Evolutionary conservation across 1,140 invertebrate species (phyloP).

Genomic region (Nasonia vitripennis): DNA sequence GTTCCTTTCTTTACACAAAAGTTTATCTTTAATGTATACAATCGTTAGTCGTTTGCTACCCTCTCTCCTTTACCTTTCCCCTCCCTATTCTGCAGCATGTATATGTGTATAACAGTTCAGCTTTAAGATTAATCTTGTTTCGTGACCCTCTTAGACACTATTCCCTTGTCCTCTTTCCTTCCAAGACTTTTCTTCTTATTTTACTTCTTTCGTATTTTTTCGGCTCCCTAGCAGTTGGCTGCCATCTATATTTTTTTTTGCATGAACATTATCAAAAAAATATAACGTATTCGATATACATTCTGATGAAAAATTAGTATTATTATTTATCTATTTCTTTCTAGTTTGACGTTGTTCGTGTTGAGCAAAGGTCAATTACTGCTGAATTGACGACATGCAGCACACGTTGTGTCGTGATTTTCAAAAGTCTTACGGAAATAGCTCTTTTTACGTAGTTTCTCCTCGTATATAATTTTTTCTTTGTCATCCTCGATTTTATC

Average conservation of each 20-base stretch:
- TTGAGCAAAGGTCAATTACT: background rate
- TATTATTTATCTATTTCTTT: background rate
- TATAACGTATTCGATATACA: no score
- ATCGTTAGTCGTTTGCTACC: slow-evolving; percentile 28
- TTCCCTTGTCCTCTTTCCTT: background rate
- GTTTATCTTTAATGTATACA: slow-evolving; percentile 29
- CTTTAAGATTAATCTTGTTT: slow-evolving; percentile 46
- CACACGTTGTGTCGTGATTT: background rate
- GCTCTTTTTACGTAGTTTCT: slow-evolving; percentile 7
- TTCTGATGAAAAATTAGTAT: background rate
- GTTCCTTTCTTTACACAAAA: background rate
- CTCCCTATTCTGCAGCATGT: no score
- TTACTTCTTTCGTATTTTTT: slow-evolving; percentile 15
- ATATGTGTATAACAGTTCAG: no score
- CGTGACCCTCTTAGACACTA: slow-evolving; percentile 16
- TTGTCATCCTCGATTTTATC: slow-evolving; percentile 4
- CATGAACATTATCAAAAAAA: no score
- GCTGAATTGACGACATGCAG: background rate
- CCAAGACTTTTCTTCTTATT: slow-evolving; percentile 16
- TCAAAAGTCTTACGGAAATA: slow-evolving; percentile 24
- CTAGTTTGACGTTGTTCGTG: background rate
- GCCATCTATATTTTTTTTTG: no score
- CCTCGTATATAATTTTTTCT: background rate
- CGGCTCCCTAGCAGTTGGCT: no score
- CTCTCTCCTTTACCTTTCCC: no score